Conservation (phyloP, 2,797 vertebrate genomes). For the Takifugu rubripes region DNA sequence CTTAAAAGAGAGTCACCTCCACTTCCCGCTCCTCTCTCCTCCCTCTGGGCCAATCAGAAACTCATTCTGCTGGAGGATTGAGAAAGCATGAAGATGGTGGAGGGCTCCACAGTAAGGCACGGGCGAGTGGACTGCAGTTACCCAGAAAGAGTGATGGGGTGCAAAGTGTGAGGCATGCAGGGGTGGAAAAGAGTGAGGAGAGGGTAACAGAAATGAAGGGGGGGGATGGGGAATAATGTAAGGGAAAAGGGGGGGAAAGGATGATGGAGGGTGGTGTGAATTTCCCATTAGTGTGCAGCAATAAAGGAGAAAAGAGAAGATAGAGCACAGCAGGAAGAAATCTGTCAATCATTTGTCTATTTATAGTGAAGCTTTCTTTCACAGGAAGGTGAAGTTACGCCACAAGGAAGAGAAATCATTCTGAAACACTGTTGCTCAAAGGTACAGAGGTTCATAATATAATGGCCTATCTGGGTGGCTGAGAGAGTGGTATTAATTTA, state of each 20-base stretch:
- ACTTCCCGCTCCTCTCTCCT: constrained; percentile 66
- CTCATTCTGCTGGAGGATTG: constrained; percentile 99
- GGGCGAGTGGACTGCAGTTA: constrained; percentile 89
- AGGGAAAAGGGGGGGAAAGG: constrained; percentile 17
- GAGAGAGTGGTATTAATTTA: constrained; percentile 29
- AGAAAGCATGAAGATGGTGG: constrained; percentile 99
- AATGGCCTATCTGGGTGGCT: constrained; percentile 30
- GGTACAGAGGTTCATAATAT: constrained; percentile 31
- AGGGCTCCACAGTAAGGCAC: constrained; percentile 98
- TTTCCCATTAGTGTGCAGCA: constrained; percentile 56
- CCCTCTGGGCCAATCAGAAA: constrained; percentile 85
- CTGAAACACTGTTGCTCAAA: constrained; percentile 37
- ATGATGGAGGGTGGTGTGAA: constrained; percentile 29
- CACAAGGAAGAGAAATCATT: constrained; percentile 46
- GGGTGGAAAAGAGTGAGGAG: constrained; percentile 22
- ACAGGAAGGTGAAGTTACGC: constrained; percentile 44
- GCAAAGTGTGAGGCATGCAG: constrained; percentile 62
- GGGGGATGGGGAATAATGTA: constrained; percentile 4
- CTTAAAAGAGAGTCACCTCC: constrained; percentile 79
- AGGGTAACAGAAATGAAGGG: constrained; percentile 14
- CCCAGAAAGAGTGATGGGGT: constrained; percentile 43
- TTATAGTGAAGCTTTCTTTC: constrained; percentile 41
- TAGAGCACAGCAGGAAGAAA: constrained; percentile 72
- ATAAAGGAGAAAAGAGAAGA: constrained; percentile 55
- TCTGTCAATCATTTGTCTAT: constrained; percentile 62